Base-by-base conservation (phyloP, 2,797 vertebrate species). In the Megalops cyprinoides region DNA sequence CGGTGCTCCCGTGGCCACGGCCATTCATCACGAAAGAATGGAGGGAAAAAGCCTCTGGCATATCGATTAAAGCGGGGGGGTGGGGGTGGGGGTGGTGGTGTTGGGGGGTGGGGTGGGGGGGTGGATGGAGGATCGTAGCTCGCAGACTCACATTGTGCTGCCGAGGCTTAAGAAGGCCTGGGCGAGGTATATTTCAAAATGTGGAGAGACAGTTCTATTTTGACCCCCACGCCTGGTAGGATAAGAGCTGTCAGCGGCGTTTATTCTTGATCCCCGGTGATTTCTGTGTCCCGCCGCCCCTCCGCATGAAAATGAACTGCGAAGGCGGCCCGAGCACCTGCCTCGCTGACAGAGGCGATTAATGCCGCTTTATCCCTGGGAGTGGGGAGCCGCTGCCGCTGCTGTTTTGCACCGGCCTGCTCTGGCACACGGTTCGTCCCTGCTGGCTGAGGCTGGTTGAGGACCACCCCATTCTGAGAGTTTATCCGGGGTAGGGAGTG, bases 261-360 rank as follows among this genome's bases (percentile, higher is more conserved):
- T 95, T 94, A 94, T 91, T 91, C 91, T 87, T 92, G 93, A 91
- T 83, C 90, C 90, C 90, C 84, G 81, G 1, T 92, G 93, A 93
- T 94, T 95, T 92, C 89, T 92, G 85, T 88, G 82, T 91, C 87
- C 87, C 86, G 81, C 85, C 89, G 84, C 74, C 58, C 75, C 85
- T 93, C 93, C 93, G 91, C 92, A 95, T 95, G 88, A 93, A 94
- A 95, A 94, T 94, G 89, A 93, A 90, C 88, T 85, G 84, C 84
- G 88, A 89, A 92, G 84, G 87, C 92, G 87, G 86, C 92, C 90
- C 90, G 91, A 93, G 91, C 94, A 94, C 94, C 94, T 94, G 94
- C 93, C 93, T 94, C 91, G 55, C 84, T 90, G 94, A 93, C 94
- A 94, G 89, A 86, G 84, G 88, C 20, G 71, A 94, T 95, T 94